Evolutionary conservation across 2,888 invertebrate genomes (phyloP), one percentile per base, ranked within the genome.

Genomic region (Papilio gigon): DNA sequence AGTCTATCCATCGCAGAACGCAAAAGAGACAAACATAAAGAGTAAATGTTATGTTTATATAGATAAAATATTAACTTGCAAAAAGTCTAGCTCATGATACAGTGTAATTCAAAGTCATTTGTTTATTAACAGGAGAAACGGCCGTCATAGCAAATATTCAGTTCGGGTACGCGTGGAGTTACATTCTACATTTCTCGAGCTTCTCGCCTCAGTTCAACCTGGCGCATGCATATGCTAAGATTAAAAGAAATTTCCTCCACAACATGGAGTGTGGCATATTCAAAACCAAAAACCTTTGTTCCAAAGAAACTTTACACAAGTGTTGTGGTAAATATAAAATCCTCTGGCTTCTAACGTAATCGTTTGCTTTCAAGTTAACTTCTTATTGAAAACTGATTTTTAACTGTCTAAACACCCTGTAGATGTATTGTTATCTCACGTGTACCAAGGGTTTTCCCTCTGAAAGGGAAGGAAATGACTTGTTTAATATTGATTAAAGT

Each of bases 131-230:
- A 90, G 90, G 90, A 56, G 90, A 90, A 76, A 84, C 88, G 0
- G 87, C 90, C 6, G 79, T 89, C 25, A 60, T 89, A 60, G 83
- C 86, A 1, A 87, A 84, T 59, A 71, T 89, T 27, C 81, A 88
- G 44, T 86, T 84, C 71, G 88, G 89, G 0, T 77, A 84, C n/a
- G 72, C 78, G 2, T 78, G 84, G 1, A 72, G 75, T 42, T 82
- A 80, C 60, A 78, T 81, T 0, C 40, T 86, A 65, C 76, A 79
- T 12, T 78, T 88, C 27, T 84, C 89, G 82, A 81, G 79, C 14
- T 69, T 90, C 2, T 90, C 88, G 0, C 90, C 90, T 2, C 90
- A 89, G 67, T 90, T 84, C 75, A 90, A 90, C 71, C 83, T 90
- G 80, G 89, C 87, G 1, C 85, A 83, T 60, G 89, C 88, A 0